A percentile compares a stretch with the other conserved stretches of the same genome.
These are phyloP conservation scores for Sterna hirundo DNA, from an alignment of 2,113 vertebrate species.

Conservation along the genomic window DNA sequence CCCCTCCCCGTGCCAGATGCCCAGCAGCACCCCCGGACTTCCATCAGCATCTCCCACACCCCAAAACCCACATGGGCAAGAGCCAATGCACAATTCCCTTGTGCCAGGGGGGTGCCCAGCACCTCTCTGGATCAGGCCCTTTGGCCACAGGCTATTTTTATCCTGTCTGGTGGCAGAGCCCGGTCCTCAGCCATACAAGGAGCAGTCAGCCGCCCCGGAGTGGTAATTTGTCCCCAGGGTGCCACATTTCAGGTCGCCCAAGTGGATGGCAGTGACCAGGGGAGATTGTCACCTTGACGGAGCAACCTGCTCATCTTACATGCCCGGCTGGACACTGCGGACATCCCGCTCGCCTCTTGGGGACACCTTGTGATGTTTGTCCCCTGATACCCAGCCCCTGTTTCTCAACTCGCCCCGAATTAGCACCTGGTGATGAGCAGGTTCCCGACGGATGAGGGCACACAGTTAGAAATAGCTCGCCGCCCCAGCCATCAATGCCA, in stretches of 20 bases:
- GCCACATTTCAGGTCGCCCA: not conserved
- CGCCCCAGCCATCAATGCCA: too few relatives aligned
- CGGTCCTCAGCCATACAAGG: slow-evolving; percentile 9
- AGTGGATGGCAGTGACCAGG: not conserved
- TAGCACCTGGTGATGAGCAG: not conserved
- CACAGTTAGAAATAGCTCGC: not conserved
- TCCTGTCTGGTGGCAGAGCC: not conserved
- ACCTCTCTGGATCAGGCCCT: not conserved
- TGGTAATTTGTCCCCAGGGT: not conserved
- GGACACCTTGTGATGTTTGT: not conserved
- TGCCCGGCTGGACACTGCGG: rapidly evolving
- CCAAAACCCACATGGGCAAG: not conserved
- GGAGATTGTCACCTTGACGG: not conserved
- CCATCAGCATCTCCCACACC: not conserved
- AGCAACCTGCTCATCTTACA: not conserved
- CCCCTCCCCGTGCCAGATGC: too few relatives aligned
- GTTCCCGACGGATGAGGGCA: not conserved
- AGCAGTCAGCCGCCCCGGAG: not conserved
- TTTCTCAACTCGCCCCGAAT: not conserved
- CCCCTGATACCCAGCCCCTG: rapidly evolving
- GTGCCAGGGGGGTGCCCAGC: not conserved
- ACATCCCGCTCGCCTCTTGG: not conserved
- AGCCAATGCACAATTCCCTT: not conserved
- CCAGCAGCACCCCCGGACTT: not conserved
- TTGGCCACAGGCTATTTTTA: not conserved